A percentile compares a stretch with the other conserved stretches of the same genome.
These are phyloP conservation scores for Phymatocera aterrima DNA, from an alignment of 2,888 invertebrate genomes.

Conservation along the genomic window DNA sequence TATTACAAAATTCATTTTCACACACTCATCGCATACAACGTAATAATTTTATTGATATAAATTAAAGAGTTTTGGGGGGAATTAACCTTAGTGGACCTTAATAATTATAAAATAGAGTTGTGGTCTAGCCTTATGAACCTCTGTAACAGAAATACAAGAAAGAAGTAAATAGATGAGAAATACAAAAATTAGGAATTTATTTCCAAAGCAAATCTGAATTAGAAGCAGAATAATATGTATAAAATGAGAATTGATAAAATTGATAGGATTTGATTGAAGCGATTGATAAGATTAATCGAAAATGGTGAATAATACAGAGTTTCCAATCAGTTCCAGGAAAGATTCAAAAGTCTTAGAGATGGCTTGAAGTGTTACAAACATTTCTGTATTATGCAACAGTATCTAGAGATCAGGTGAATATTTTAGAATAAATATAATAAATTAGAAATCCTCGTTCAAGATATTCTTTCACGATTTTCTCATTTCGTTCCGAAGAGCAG, in stretches of 20 bases:
- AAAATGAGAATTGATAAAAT: no score
- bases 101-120: slow-evolving; percentile 57
- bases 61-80: slow-evolving; percentile 58
- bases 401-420: no score
- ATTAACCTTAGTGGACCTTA: slow-evolving; percentile 58
- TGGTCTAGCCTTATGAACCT: slow-evolving; percentile 63
- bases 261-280: no score
- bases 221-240: no score
- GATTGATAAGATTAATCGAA: no score
- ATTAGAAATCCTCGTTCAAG: no score
- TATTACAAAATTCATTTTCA: slow-evolving; percentile 62
- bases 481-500: background rate
- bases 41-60: slow-evolving; percentile 62
- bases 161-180: background rate
- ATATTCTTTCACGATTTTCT: background rate
- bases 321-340: no score
- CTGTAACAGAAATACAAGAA: slow-evolving; percentile 59
- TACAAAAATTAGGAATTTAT: background rate
- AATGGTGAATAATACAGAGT: no score
- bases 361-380: no score
- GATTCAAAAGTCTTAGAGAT: no score
- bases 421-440: no score
- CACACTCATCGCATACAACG: slow-evolving; percentile 57
- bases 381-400: no score
- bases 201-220: background rate